Base-by-base conservation (phyloP, 2,113 vertebrate species). In the Pelodiscus sinensis region DNA sequence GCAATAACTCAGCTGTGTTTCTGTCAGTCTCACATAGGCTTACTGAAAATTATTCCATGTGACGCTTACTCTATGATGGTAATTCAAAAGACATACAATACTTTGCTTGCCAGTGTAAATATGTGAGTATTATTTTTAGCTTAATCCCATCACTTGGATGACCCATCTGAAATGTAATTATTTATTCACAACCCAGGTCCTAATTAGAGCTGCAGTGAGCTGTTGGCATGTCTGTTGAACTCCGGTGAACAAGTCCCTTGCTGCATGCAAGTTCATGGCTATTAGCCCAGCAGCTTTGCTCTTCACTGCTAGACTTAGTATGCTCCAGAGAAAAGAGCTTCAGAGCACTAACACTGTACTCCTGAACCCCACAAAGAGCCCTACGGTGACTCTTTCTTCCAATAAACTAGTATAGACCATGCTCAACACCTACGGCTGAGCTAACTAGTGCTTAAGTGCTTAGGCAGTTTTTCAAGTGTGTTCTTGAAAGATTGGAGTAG, bases 341-440 rank as follows among this genome's bases (percentile, higher is more conserved):
- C 88, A 92, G 94, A 97, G 88, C 83, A 85, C 81, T 83, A 94
- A 86, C 65, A 85, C 82, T 0, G 54, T 92, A 93, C 79, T 88
- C 87, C 85, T 90, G 85, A 80, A 79, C 12, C 78, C 83, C 80
- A 90, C 22, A 65, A 77, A 89, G 86, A 89, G 16, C 88, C 77
- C 78, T 55, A 89, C 31, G 86, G 91, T 91, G 84, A 52, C 85
- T 84, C 95, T 96, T 80, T 55, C 57, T 95, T 80, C 89, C 38
- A 96, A 94, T 81, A 85, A 89, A 68, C 89, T 91, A 89, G 93
- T 96, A 90, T 93, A 93, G 84, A 60, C 58, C 87, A 95, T 90
- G 24, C n/a, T 78, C 2, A 92, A 88, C 92, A 93, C 73, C 25
- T 87, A 79, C 62, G 89, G 91, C 91, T 60, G 85, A 92, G 90